phyloP scores from a whole-genome alignment of 92 coral and sea anemone species.

The Zoanthus sociatus region DNA sequence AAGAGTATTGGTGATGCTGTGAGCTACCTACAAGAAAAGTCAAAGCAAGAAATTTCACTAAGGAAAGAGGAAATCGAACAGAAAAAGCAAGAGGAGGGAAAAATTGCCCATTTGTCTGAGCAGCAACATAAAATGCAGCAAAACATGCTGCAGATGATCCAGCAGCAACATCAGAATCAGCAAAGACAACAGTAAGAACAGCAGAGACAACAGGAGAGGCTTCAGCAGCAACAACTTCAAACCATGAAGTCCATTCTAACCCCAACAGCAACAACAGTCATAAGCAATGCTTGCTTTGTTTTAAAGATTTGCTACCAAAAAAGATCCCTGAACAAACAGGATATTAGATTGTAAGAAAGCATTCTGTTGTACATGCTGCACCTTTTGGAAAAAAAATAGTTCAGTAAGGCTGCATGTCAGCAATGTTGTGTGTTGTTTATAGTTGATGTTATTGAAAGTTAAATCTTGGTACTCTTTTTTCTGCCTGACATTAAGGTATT shows the following conservation, averaged over 20 bases:
- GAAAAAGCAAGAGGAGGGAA: slow-evolving; percentile 35
- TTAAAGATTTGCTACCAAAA: slow-evolving; percentile 33
- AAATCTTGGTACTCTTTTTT: slow-evolving; percentile 34
- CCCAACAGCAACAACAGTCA: slow-evolving; percentile 35
- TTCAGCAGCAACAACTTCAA: slow-evolving; percentile 38
- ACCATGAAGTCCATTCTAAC: slow-evolving; percentile 7
- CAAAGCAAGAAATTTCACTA: slow-evolving; percentile 46
- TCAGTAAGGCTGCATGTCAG: neutral
- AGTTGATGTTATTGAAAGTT: neutral
- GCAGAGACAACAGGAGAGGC: slow-evolving; percentile 18
- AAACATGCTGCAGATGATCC: neutral
- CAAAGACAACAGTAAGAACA: slow-evolving; percentile 40
- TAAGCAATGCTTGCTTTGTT: slow-evolving; percentile 27
- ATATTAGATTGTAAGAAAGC: slow-evolving; percentile 20
- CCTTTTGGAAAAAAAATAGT: neutral
- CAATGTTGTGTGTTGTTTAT: neutral
- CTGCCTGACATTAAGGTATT: slow-evolving; percentile 39
- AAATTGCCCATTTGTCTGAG: neutral
- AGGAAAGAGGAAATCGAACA: slow-evolving; percentile 52
- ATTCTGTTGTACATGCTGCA: neutral
- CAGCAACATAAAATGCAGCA: slow-evolving; percentile 1
- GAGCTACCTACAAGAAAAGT: slow-evolving; percentile 44
- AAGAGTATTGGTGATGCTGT: slow-evolving; percentile 55
- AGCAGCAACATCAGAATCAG: neutral
- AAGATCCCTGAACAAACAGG: slow-evolving; percentile 43